These are phyloP conservation scores for Coracopsis vasa DNA, from an alignment of 2,113 vertebrate genomes.

Conservation along the genomic window DNA sequence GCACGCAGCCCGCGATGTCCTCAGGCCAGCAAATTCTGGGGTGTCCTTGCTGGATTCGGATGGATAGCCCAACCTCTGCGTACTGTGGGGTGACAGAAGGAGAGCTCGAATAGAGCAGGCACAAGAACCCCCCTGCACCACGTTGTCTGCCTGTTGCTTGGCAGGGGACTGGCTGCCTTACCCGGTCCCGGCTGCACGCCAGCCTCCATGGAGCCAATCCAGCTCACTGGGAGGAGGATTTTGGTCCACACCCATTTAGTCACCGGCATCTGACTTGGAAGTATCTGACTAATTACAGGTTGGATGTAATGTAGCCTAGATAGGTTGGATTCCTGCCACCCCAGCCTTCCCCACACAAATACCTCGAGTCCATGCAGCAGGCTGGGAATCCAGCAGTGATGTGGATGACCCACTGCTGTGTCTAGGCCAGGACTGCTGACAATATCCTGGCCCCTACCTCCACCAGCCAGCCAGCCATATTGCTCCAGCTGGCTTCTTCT, in stretches of 20 bases:
- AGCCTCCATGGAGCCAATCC: rapidly evolving
- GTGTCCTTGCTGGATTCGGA: not conserved
- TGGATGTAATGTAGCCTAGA: not conserved
- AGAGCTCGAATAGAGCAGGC: not conserved
- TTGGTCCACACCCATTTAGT: not conserved
- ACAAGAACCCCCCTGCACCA: rapidly evolving
- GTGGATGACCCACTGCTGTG: not conserved
- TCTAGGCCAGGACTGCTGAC: not conserved
- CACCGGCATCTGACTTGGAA: not conserved
- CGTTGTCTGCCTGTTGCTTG: rapidly evolving
- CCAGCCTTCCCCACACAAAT: not conserved
- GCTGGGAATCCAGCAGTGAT: not conserved
- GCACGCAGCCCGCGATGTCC: not conserved
- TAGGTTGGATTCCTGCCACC: not conserved
- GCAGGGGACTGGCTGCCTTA: not conserved
- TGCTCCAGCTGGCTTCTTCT: not conserved
- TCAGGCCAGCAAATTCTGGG: not conserved
- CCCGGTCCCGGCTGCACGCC: rapidly evolving
- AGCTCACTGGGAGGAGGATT: not conserved
- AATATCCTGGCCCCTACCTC: not conserved
- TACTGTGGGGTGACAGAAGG: not conserved
- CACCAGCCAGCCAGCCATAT: not conserved
- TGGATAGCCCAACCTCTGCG: rapidly evolving
- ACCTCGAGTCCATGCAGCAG: not conserved
- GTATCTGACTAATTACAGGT: not conserved